Base-by-base conservation (phyloP, 2,888 invertebrate genomes). In the Endomychus coccineus region DNA sequence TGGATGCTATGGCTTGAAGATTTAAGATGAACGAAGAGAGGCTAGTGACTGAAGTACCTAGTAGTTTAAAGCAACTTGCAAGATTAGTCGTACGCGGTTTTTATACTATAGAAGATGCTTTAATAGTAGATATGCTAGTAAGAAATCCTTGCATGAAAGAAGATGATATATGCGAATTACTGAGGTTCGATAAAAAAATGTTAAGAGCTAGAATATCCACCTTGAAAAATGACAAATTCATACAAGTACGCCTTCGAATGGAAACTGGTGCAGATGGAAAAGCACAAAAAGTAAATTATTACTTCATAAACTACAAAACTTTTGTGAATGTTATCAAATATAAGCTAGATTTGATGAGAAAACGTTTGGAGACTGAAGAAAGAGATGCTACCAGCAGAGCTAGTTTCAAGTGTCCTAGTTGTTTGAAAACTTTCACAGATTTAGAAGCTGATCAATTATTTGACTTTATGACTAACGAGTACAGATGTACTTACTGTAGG, bases 321-420 rank as follows among this genome's bases (percentile, higher is more conserved):
- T 95, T 95, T 67, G 95, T 96, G 3, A 96, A 96, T 70, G 92
- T 96, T 9, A 89, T 96, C 1, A 96, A 95, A 67, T 97, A 96
- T 67, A 96, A 96, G 69, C 68, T 97, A 59, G 95, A 96, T 68
- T 75, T 92, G 58, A 94, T 96, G 86, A 76, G 92, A 39, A 88
- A 92, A 59, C 81, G 92, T 50, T 83, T 97, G 76, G 96, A 96
- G 65, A 90, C 89, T 0, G 92, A 92, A 60, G 95, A 95, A 61
- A 73, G 94, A 31, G 91, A 95, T 66, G 90, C 90, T 0, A 95
- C 94, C 0, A 91, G 90, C 61, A 75, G 95, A 44, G 90, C 95
- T 14, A 94, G 95, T 59, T 97, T 96, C 64, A 89, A 89, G 59
- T 96, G 96, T 61, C 84, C 85, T 3, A 74, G 78, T 34, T 96